Base-by-base conservation (phyloP, 1,140 invertebrate genomes). In the Drosophila oshimai region DNA sequence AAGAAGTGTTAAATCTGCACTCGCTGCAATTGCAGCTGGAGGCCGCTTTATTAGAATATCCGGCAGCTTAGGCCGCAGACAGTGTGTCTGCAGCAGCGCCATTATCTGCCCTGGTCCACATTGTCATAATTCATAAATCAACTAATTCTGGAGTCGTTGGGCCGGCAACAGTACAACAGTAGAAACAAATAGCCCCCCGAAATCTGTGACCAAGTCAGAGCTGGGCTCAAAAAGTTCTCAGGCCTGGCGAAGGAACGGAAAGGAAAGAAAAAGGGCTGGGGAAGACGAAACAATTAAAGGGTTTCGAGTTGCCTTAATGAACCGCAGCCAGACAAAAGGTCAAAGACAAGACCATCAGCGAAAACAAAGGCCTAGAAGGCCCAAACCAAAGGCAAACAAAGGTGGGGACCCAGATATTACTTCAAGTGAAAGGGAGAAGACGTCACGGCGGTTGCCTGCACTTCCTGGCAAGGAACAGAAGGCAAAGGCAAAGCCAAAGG, bases 101-200 rank as follows among this genome's bases (percentile, higher is more conserved):
- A 44, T 42, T 42, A 26, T 61, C 55, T 64, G 69, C 29, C 47
- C 41, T 58, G 74, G 54, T 84, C 74, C 67, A 70, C 73, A 87
- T 84, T 77, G 83, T 88, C 86, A 89, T 89, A 89, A 89, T 89
- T 89, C 86, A 89, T 89, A 89, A 89, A 89, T 89, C 86, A 89
- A 89, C 79, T 77, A 89, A 89, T 89, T 89, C 79, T 72, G 62
- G 60, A 84, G 75, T 87, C 64, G 74, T 65, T 49, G 37, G 46
- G 13, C 62, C 47, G 54, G 49, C 68, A n/a, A n/a, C n/a, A n/a
- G n/a, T n/a, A 69, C 10, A 47, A 33, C 29, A 36, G 50, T 44
- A 65, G 29, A 64, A 70, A 81, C 70, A 87, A 81, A 80, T 80
- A 86, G 73, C 73, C 33, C 17, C 44, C 28, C 46, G 37, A 69